Evolutionary conservation across 2,888 invertebrate species (phyloP), one percentile per base, ranked within the genome.

Genomic region (Nipponacmea schrenckii): DNA sequence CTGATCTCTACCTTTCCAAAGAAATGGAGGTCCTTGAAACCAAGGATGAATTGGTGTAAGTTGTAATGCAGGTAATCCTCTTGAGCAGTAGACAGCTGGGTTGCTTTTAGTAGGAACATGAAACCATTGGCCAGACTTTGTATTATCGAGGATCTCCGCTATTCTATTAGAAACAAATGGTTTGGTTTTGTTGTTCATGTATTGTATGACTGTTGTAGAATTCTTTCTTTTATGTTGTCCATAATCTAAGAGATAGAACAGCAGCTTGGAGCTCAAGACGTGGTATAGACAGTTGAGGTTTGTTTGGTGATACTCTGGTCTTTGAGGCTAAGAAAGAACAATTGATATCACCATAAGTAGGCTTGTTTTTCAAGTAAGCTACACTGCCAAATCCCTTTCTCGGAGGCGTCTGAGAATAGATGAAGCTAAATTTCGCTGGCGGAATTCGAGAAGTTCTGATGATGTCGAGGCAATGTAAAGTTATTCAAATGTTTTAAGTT

Each of bases 261-360:
- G 65, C 65, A 45, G 45, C 65, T 44, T 65, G 65, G 17, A 65
- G 44, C 31, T 65, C 65, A 44, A 65, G 45, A 39, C 65, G 44
- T 8, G 65, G 65, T 45, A 65, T 44, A 26, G 65, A 45, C 45
- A 65, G 39, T 39, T 14, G 24, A 17, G 65, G 65, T 39, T 65
- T 65, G 31, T 39, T 65, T 39, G 65, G 65, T n/a, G 65, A n/a
- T 10, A 65, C 65, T 20, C 20, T 20, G 12, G 44, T 65, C 45
- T 17, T 65, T 4, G 65, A 27, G 24, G 65, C 44, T 24, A 65
- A 20, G 17, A 65, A 65, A 12, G 65, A 65, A 24, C 65, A 65
- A 8, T 27, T 65, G 44, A 27, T 39, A 65, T 39, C 39, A 24
- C 24, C 44, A 5, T 12, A 3, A 26, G 12, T 15, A 65, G 65